phyloP scores from a whole-genome alignment of 2,888 invertebrate genomes.

The Orchestes rusci region DNA sequence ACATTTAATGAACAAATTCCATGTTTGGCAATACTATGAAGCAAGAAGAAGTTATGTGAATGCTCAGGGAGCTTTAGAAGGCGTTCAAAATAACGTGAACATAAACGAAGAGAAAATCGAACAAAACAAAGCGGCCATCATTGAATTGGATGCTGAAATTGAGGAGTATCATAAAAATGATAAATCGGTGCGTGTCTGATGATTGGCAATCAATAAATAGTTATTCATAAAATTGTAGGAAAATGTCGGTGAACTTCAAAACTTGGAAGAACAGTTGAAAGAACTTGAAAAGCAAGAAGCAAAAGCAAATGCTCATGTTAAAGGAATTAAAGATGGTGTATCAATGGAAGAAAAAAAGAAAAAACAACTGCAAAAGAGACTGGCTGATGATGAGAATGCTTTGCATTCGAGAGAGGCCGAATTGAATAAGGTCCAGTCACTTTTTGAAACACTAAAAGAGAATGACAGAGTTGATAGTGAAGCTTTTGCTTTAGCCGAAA shows the following conservation, averaged over 20 bases:
- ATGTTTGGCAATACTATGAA: slow-evolving; percentile 64
- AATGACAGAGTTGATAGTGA: slow-evolving; percentile 60
- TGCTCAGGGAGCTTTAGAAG: slow-evolving; percentile 34
- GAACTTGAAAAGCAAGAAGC: slow-evolving; percentile 62
- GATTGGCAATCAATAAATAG: too few species aligned
- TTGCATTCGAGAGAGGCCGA: slow-evolving; percentile 54
- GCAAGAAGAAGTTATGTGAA: slow-evolving; percentile 29
- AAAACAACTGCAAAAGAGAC: slow-evolving; percentile 58
- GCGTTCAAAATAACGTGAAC: slow-evolving; percentile 31
- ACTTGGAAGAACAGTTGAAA: slow-evolving; percentile 57
- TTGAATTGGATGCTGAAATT: slow-evolving; percentile 53
- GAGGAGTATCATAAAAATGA: slow-evolving; percentile 56
- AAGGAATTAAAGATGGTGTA: slow-evolving; percentile 58
- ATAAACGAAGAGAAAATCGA: slow-evolving; percentile 44
- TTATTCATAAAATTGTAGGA: too few species aligned
- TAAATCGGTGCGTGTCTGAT: slow-evolving; percentile 54
- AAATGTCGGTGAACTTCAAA: slow-evolving; percentile 54
- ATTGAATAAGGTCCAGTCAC: slow-evolving; percentile 52
- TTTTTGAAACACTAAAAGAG: slow-evolving; percentile 61
- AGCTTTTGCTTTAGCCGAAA: slow-evolving; percentile 66
- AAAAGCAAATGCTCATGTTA: slow-evolving; percentile 54
- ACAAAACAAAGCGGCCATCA: slow-evolving; percentile 49
- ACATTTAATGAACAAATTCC: slow-evolving; percentile 64
- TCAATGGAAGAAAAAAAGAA: slow-evolving; percentile 61
- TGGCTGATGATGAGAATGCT: slow-evolving; percentile 60